Percentiles rank a stretch among this genome's conserved stretches.
Evolutionary conservation across 2,113 vertebrate species (phyloP).

Genomic region (Aptenodytes forsteri): DNA sequence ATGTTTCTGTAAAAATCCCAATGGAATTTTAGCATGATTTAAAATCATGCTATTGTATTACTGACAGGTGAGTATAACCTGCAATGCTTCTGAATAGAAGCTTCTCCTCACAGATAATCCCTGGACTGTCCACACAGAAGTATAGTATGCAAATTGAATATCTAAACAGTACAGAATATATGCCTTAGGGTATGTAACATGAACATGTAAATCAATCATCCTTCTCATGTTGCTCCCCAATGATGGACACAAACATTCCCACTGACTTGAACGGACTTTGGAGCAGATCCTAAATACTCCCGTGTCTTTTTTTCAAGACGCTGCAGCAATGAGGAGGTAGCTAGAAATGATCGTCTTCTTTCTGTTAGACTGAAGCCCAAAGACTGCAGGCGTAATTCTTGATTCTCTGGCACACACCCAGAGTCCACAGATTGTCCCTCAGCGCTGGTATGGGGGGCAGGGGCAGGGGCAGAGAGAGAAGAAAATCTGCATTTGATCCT

Average conservation of each 20-base stretch:
- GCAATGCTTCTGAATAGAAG: not conserved
- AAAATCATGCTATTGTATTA: not conserved
- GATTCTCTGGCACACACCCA: rapidly evolving
- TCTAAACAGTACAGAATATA: not conserved
- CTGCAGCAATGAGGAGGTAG: not conserved
- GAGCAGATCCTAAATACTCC: not conserved
- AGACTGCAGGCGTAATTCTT: not conserved
- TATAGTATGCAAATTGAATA: not conserved
- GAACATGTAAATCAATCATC: not conserved
- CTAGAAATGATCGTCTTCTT: rapidly evolving
- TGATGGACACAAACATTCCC: not conserved
- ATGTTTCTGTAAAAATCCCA: not conserved
- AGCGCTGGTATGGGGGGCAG: not conserved
- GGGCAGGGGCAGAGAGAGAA: not conserved
- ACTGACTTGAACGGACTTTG: not conserved
- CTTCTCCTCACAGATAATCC: not conserved
- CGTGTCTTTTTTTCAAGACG: rapidly evolving
- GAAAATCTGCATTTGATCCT: not conserved
- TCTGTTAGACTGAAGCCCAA: not conserved
- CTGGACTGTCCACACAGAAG: not conserved
- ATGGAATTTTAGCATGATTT: not conserved
- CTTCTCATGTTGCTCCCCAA: not conserved
- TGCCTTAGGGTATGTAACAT: not conserved
- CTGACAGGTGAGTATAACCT: not conserved
- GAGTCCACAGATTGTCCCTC: not conserved